A percentile compares a stretch with the other conserved stretches of the same genome.
These are phyloP conservation scores for Dicranocentrus wangi DNA, from an alignment of 2,888 invertebrate genomes.

Conservation along the genomic window DNA sequence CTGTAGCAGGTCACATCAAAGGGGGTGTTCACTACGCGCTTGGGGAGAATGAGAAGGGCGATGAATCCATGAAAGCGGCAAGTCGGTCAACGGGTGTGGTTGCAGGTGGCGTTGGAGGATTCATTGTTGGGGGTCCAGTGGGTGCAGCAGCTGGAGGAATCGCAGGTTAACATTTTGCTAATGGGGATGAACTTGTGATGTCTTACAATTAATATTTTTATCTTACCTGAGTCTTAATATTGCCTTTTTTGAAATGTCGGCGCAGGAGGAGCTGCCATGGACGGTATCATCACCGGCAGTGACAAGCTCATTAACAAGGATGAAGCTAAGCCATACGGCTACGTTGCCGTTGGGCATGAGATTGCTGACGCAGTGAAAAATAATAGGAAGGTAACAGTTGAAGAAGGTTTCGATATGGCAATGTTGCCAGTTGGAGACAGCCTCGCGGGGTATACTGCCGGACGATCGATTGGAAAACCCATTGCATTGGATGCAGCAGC, in stretches of 20 bases:
- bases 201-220: too few relatives aligned
- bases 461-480: slow-evolving; percentile 67
- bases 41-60: slow-evolving; percentile 67
- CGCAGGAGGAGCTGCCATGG: slow-evolving; percentile 69
- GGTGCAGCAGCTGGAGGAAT: slow-evolving; percentile 72
- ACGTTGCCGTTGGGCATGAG: slow-evolving; percentile 65
- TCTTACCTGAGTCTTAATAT: too few relatives aligned
- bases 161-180: slow-evolving; percentile 57
- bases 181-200: too few relatives aligned
- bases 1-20: slow-evolving; percentile 71
- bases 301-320: slow-evolving; percentile 67
- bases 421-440: slow-evolving; percentile 70
- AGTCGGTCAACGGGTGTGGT: slow-evolving; percentile 69
- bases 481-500: slow-evolving; percentile 50
- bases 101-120: slow-evolving; percentile 70
- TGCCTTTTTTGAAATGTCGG: not conserved
- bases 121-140: slow-evolving; percentile 66
- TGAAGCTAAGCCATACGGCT: slow-evolving; percentile 67
- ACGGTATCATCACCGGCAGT: slow-evolving; percentile 71
- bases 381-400: slow-evolving; percentile 58
- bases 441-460: slow-evolving; percentile 68
- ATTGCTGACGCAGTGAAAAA: slow-evolving; percentile 66
- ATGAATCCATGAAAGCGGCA: slow-evolving; percentile 71
- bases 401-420: slow-evolving; percentile 70
- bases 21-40: slow-evolving; percentile 69